These are phyloP conservation scores for Pachymerium ferrugineum DNA, from an alignment of 2,888 invertebrate genomes.

Conservation along the genomic window DNA sequence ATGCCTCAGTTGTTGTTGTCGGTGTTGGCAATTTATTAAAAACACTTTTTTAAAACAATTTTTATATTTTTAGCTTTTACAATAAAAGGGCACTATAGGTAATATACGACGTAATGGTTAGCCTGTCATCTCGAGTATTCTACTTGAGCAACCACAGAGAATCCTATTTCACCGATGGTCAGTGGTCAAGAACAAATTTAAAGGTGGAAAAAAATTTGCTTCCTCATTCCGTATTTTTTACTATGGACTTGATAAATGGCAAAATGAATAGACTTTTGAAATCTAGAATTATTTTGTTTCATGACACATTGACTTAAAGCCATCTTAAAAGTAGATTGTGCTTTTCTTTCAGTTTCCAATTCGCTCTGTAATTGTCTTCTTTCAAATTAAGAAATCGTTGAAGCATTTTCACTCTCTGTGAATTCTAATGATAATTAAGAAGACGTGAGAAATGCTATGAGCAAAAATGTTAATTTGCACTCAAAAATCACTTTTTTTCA, in stretches of 20 bases:
- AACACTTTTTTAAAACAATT: background rate
- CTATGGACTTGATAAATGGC: background rate
- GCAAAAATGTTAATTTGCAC: background rate
- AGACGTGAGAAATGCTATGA: background rate
- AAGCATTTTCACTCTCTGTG: background rate
- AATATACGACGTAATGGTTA: too few relatives aligned
- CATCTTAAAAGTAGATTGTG: background rate
- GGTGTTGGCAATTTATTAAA: background rate
- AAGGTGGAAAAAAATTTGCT: background rate
- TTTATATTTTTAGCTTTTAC: background rate
- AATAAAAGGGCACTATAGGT: conserved; percentile 5
- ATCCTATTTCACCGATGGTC: background rate
- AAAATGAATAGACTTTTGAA: background rate
- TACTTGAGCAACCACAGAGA: background rate
- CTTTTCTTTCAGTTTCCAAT: background rate
- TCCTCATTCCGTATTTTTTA: too few relatives aligned
- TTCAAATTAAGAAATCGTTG: background rate
- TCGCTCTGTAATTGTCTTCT: background rate
- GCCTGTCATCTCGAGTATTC: background rate
- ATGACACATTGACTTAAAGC: background rate
- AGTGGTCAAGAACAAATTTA: background rate
- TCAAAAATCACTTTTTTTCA: background rate
- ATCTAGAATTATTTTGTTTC: too few relatives aligned
- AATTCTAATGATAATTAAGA: background rate
- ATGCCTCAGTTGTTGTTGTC: too few relatives aligned